Conservation (phyloP, 2,888 invertebrate species). For the Odontomyia ornata region DNA sequence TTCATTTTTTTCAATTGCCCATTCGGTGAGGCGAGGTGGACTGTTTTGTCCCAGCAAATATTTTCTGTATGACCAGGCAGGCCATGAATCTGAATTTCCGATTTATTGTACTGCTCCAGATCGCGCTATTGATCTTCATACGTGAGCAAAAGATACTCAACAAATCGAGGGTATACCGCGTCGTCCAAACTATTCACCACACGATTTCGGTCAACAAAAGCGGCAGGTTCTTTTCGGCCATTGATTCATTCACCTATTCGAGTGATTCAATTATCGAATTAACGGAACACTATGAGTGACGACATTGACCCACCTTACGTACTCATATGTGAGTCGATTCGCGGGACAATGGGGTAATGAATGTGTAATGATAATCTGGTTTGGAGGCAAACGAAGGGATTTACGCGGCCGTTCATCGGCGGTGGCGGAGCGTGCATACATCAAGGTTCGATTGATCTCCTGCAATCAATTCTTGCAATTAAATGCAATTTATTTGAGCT, state of each 20-base stretch:
- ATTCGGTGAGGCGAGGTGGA: background rate
- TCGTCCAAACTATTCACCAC: background rate
- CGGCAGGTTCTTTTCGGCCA: slow-evolving; percentile 27
- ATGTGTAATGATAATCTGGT: slow-evolving; percentile 30
- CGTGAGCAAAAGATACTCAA: background rate
- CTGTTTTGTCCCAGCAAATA: background rate
- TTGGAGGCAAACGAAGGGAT: slow-evolving; percentile 34
- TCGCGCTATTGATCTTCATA: slow-evolving; percentile 4
- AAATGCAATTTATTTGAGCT: slow-evolving; percentile 33
- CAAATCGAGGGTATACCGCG: background rate
- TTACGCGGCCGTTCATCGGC: background rate
- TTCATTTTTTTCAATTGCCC: slow-evolving; percentile 36
- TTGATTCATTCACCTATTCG: background rate
- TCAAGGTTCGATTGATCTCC: slow-evolving; percentile 22
- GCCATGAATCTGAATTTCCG: slow-evolving; percentile 11
- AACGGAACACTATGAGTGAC: slow-evolving; percentile 8
- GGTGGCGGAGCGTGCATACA: background rate
- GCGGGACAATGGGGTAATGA: background rate
- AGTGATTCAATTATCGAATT: slow-evolving; percentile 21
- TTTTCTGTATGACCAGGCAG: background rate
- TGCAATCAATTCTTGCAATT: slow-evolving; percentile 32
- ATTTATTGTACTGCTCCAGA: background rate
- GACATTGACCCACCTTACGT: slow-evolving; percentile 32
- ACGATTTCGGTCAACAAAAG: background rate
- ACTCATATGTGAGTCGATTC: background rate